phyloP scores from a whole-genome alignment of 2,888 invertebrate genomes.

The Aphrophora alni region DNA sequence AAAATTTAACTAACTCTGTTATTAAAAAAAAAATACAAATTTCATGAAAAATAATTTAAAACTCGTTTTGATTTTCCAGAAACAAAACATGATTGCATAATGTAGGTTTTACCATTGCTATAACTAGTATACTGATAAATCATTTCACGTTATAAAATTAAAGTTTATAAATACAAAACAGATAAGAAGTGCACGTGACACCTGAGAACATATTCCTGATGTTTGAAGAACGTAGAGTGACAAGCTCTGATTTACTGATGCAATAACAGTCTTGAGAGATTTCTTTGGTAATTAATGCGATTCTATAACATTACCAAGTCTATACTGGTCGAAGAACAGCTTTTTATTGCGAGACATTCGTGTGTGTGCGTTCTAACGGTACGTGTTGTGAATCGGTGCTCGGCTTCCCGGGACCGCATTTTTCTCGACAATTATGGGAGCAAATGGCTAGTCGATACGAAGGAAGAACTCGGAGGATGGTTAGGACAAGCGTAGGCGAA shows the following conservation, averaged over 20 bases:
- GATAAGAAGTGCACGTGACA: neutral
- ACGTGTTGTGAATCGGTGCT: slow-evolving; percentile 1
- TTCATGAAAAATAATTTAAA: too few species aligned
- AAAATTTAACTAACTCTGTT: too few species aligned
- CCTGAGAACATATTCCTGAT: neutral
- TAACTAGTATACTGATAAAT: too few species aligned
- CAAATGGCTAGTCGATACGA: neutral
- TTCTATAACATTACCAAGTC: neutral
- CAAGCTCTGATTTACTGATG: neutral
- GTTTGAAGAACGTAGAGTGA: neutral
- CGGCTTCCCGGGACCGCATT: neutral
- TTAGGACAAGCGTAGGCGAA: neutral
- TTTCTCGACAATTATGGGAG: neutral
- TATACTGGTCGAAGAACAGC: neutral
- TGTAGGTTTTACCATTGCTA: too few species aligned
- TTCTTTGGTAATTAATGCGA: neutral
- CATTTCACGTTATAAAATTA: neutral
- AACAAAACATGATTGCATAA: too few species aligned
- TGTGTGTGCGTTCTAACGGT: neutral
- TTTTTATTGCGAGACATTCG: slow-evolving; percentile 2
- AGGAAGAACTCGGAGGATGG: neutral
- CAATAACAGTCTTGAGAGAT: neutral
- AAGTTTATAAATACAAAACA: neutral
- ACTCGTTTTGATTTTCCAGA: too few species aligned
- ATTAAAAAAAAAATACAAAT: too few species aligned